Conservation (phyloP, 2,113 vertebrate species). For the Chamaetylas fuelleborni region DNA sequence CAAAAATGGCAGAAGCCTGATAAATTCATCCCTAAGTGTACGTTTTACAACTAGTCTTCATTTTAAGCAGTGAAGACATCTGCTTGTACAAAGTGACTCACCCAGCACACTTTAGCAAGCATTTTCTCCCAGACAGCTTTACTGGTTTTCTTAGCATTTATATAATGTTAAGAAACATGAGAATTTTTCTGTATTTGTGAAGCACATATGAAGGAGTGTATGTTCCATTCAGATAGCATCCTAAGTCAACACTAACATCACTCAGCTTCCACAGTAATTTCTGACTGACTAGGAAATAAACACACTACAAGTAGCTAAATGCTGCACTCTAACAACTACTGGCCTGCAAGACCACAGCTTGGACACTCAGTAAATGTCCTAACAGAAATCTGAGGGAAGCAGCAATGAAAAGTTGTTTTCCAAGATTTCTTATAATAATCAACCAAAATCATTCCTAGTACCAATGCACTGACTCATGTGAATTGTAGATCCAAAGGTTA, state of each 20-base stretch:
- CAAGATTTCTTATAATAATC: background rate
- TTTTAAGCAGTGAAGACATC: background rate
- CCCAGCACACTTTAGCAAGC: background rate
- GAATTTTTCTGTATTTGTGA: background rate
- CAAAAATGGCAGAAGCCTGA: background rate
- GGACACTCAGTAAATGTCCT: background rate
- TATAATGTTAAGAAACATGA: background rate
- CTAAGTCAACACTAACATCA: background rate
- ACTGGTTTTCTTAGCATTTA: constrained; percentile 7
- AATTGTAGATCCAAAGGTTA: background rate
- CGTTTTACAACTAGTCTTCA: background rate
- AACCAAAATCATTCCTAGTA: background rate
- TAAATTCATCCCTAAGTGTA: background rate
- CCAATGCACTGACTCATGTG: fast-evolving
- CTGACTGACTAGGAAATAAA: background rate
- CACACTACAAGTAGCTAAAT: background rate
- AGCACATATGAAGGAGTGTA: background rate
- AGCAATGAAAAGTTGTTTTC: background rate
- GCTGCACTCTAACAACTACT: background rate
- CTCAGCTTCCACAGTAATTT: background rate
- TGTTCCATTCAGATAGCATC: background rate
- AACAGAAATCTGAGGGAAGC: background rate
- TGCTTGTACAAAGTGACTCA: constrained; percentile 17
- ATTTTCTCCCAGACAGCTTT: background rate
- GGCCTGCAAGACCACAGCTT: background rate